Evolutionary conservation across 1,140 invertebrate species (phyloP).

Genomic region (Rhopalosiphum padi): DNA sequence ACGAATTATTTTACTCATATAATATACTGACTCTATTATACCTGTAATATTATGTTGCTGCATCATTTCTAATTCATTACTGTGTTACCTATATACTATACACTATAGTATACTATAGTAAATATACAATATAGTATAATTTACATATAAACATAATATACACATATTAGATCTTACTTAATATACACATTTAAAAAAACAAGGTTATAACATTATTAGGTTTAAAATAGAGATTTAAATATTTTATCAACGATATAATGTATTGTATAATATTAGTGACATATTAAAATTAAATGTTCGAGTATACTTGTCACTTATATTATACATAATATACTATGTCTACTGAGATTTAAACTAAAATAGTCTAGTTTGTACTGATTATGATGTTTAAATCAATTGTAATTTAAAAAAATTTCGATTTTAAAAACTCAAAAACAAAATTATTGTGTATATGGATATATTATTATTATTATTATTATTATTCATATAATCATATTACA

Average conservation of each 20-base stretch:
- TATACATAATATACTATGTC: too few relatives aligned
- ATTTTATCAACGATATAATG: too few relatives aligned
- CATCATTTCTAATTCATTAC: not conserved
- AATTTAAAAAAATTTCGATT: not conserved
- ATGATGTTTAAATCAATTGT: not conserved
- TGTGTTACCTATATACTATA: too few relatives aligned
- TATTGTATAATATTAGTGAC: not conserved
- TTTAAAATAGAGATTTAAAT: not conserved
- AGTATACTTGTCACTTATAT: not conserved
- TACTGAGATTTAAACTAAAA: not conserved
- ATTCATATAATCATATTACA: not conserved
- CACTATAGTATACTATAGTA: not conserved
- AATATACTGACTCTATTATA: not conserved
- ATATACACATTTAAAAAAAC: not conserved
- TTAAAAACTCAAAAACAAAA: not conserved
- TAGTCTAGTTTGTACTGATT: not conserved
- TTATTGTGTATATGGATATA: not conserved
- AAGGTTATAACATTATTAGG: not conserved
- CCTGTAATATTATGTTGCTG: too few relatives aligned
- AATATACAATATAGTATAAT: not conserved
- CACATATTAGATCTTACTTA: not conserved
- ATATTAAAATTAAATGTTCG: not conserved
- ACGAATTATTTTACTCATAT: not conserved
- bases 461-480: too few relatives aligned
- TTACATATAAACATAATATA: not conserved